A percentile compares a stretch with the other conserved stretches of the same genome.
phyloP scores from a whole-genome alignment of 2,113 vertebrate species.

The Saguinus imperator region DNA sequence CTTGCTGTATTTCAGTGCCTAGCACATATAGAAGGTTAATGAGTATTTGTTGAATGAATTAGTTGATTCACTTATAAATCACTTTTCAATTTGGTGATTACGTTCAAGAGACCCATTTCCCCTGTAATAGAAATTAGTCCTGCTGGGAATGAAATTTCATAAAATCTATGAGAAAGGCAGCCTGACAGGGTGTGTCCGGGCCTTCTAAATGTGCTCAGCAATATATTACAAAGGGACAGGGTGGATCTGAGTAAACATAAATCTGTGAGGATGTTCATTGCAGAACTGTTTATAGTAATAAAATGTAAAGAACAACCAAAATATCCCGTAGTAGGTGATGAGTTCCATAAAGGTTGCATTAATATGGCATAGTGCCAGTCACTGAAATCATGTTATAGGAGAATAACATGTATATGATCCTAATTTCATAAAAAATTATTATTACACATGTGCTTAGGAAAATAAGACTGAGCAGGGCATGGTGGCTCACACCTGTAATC shows the following conservation, averaged over 20 bases:
- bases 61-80: conserved; percentile 43
- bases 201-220: background rate
- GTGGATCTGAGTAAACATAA: background rate
- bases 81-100: conserved; percentile 27
- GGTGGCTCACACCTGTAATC: no score
- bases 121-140: background rate
- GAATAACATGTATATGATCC: background rate
- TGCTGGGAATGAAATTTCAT: conserved; percentile 16
- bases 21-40: background rate
- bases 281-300: background rate
- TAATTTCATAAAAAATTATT: background rate
- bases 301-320: background rate
- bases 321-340: background rate
- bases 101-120: conserved; percentile 32
- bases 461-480: background rate
- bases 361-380: background rate
- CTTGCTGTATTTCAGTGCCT: background rate
- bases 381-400: background rate
- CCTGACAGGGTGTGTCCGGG: background rate
- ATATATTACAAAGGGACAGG: background rate
- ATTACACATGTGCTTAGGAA: background rate
- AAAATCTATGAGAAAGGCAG: conserved; percentile 12
- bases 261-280: background rate
- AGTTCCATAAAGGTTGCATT: background rate
- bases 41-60: conserved; percentile 7